These are phyloP conservation scores for Neoaliturus tenellus DNA, from an alignment of 2,888 invertebrate species.

Conservation along the genomic window DNA sequence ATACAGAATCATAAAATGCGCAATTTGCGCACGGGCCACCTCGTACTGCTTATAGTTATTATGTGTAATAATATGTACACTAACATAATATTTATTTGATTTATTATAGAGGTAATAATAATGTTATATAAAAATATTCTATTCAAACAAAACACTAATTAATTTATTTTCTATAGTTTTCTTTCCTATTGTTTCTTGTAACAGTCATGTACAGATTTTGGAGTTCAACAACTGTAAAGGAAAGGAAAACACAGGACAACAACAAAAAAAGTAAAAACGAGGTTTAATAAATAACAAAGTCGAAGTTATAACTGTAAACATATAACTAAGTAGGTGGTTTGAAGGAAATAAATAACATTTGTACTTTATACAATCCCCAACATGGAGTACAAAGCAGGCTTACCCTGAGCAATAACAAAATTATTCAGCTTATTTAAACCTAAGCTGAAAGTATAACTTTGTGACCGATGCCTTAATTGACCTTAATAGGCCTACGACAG, in stretches of 20 bases:
- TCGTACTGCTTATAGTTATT: too few relatives aligned
- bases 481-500: too few relatives aligned
- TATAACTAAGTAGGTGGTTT: neutral
- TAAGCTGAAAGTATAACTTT: neutral
- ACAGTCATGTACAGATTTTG: neutral
- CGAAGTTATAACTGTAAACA: neutral
- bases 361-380: slow-evolving; percentile 38
- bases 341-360: slow-evolving; percentile 3
- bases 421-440: neutral
- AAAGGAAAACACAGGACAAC: slow-evolving; percentile 3
- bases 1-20: too few relatives aligned
- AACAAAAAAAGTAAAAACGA: too few relatives aligned
- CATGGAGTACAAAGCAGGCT: slow-evolving; percentile 42
- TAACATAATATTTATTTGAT: too few relatives aligned
- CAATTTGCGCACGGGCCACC: too few relatives aligned
- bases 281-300: slow-evolving; percentile 23
- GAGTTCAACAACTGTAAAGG: neutral
- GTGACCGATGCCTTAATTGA: neutral
- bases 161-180: neutral
- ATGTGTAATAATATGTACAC: too few relatives aligned
- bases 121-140: too few relatives aligned
- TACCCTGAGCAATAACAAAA: neutral
- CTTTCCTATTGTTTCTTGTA: neutral
- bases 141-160: too few relatives aligned
- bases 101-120: too few relatives aligned